phyloP scores from a whole-genome alignment of 2,888 invertebrate species.

The Plagodis pulveraria region DNA sequence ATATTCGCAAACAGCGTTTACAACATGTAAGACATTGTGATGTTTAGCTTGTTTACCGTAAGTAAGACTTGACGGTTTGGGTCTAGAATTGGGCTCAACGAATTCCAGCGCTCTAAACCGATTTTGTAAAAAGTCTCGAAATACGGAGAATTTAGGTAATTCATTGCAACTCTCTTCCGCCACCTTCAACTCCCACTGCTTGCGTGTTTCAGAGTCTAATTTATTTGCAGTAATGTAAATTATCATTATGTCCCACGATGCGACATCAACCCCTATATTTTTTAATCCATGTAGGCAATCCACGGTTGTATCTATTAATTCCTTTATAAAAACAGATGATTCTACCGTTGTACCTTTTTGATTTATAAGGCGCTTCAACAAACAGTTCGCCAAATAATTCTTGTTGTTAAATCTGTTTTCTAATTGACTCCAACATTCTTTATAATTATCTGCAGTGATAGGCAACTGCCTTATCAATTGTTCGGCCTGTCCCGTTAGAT shows the following conservation, averaged over 20 bases:
- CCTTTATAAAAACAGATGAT: background rate
- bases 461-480: conserved; percentile 8
- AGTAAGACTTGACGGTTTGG: background rate
- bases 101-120: background rate
- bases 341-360: background rate
- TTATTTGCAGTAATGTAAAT: background rate
- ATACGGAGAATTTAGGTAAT: background rate
- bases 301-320: background rate
- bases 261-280: background rate
- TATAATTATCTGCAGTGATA: conserved; percentile 13
- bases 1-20: background rate
- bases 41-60: no score
- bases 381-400: no score
- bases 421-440: conserved; percentile 7
- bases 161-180: background rate
- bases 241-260: background rate
- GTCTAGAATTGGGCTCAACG: background rate
- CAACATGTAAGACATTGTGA: background rate
- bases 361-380: no score
- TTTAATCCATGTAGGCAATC: background rate
- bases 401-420: background rate
- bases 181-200: background rate
- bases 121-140: background rate
- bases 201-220: background rate
- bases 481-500: conserved; percentile 10